Percentiles rank a stretch among this genome's conserved stretches.
Conservation (phyloP, 2,888 invertebrate species). For the Ormyrus thymus region DNA sequence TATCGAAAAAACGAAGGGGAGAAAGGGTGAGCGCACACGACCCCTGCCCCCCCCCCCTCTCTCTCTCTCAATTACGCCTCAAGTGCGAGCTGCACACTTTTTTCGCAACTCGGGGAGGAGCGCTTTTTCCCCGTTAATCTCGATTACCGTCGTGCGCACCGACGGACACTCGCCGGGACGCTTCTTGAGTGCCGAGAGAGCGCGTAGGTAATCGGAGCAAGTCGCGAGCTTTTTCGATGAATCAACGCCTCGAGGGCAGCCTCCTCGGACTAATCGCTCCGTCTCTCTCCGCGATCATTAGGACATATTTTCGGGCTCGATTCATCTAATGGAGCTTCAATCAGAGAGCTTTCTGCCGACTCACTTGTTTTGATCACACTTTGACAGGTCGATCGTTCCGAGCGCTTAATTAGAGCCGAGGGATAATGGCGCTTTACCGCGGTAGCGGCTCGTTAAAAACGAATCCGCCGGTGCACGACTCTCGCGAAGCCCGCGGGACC, state of each 20-base stretch:
- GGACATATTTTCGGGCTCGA: background rate
- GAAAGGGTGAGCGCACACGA: constrained; percentile 25
- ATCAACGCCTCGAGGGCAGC: background rate
- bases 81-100: constrained; percentile 52
- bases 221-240: constrained; percentile 5
- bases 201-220: constrained; percentile 47
- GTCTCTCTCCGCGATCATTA: background rate
- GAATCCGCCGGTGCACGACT: constrained; percentile 22
- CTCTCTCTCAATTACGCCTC: constrained; percentile 51
- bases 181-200: background rate
- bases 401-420: background rate
- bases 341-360: constrained; percentile 1
- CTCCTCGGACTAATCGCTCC: background rate
- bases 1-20: constrained; percentile 29
- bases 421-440: background rate
- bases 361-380: constrained; percentile 39
- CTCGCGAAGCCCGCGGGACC: background rate
- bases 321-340: background rate
- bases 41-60: constrained; percentile 19
- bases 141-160: constrained; percentile 51
- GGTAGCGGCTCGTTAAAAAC: background rate
- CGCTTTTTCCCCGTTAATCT: constrained; percentile 35
- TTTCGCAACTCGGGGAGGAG: constrained; percentile 12
- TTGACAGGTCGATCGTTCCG: background rate
- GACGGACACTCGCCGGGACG: constrained; percentile 12